These are phyloP conservation scores for Drosophila dunni DNA, from an alignment of 1,140 invertebrate genomes.

Conservation along the genomic window DNA sequence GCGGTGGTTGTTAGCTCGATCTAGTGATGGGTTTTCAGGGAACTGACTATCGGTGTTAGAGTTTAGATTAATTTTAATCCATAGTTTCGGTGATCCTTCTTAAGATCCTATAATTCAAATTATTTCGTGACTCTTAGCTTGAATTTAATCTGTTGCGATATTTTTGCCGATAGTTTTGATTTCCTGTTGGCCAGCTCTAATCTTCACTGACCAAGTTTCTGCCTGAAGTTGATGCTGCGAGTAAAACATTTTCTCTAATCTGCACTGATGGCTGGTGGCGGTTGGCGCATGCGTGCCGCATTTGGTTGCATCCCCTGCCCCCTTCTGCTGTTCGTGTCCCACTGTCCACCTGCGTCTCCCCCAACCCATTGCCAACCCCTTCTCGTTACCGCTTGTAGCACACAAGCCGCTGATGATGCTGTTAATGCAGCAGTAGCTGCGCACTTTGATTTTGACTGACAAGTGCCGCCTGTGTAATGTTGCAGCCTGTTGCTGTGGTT, in stretches of 20 bases:
- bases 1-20: slow-evolving; percentile 17
- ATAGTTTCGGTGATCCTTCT: too few relatives aligned
- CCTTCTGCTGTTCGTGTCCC: not conserved
- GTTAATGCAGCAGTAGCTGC: slow-evolving; percentile 61
- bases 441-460: slow-evolving; percentile 83
- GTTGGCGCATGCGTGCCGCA: slow-evolving; percentile 66
- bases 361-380: too few relatives aligned
- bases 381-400: not conserved
- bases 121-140: too few relatives aligned
- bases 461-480: slow-evolving; percentile 73
- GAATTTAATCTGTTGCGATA: too few relatives aligned
- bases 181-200: too few relatives aligned
- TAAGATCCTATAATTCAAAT: too few relatives aligned
- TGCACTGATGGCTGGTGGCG: slow-evolving; percentile 70
- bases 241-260: slow-evolving; percentile 83
- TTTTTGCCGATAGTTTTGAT: too few relatives aligned
- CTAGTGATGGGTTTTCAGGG: too few relatives aligned
- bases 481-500: slow-evolving; percentile 30
- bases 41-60: too few relatives aligned
- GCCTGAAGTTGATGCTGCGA: slow-evolving; percentile 28
- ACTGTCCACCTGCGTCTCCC: too few relatives aligned
- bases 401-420: slow-evolving; percentile 61
- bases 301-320: slow-evolving; percentile 47
- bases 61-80: too few relatives aligned
- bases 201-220: slow-evolving; percentile 35